A percentile compares a stretch with the other conserved stretches of the same genome.
Conservation (phyloP, 1,140 invertebrate genomes). For the Cydia amplana region DNA sequence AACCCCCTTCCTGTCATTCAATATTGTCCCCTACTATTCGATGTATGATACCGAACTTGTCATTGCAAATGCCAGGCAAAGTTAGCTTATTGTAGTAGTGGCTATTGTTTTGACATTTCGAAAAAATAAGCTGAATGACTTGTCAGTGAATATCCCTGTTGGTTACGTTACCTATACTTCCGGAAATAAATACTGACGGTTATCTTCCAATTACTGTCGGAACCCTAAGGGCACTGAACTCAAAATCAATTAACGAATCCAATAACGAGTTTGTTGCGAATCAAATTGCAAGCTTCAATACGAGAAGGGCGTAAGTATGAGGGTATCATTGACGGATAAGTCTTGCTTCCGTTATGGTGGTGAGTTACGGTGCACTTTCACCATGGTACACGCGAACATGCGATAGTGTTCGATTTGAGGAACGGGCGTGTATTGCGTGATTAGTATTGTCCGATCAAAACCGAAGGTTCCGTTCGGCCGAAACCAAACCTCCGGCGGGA, state of each 20-base stretch:
- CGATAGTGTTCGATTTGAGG: conserved; percentile 1
- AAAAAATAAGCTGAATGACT: background rate
- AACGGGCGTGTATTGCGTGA: background rate
- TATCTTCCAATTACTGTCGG: background rate
- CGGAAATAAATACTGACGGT: background rate
- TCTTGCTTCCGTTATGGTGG: background rate
- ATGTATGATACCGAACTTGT: too few relatives aligned
- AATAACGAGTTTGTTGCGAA: conserved; percentile 12
- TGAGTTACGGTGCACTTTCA: conserved; percentile 5
- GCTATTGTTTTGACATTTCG: too few relatives aligned
- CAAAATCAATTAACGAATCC: conserved; percentile 11
- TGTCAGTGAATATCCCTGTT: too few relatives aligned
- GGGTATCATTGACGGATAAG: background rate
- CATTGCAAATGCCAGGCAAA: too few relatives aligned
- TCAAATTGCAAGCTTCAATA: background rate
- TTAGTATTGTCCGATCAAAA: background rate
- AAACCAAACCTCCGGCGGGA: too few relatives aligned
- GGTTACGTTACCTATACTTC: background rate
- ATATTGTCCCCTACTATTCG: background rate
- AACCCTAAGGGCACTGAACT: background rate
- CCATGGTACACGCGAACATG: conserved; percentile 4
- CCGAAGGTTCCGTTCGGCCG: too few relatives aligned
- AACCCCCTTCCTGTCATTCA: too few relatives aligned
- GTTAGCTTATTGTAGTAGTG: too few relatives aligned
- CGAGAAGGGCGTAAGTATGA: background rate